Evolutionary conservation across 2,797 vertebrate genomes (phyloP).

Genomic region (Otus scops): DNA sequence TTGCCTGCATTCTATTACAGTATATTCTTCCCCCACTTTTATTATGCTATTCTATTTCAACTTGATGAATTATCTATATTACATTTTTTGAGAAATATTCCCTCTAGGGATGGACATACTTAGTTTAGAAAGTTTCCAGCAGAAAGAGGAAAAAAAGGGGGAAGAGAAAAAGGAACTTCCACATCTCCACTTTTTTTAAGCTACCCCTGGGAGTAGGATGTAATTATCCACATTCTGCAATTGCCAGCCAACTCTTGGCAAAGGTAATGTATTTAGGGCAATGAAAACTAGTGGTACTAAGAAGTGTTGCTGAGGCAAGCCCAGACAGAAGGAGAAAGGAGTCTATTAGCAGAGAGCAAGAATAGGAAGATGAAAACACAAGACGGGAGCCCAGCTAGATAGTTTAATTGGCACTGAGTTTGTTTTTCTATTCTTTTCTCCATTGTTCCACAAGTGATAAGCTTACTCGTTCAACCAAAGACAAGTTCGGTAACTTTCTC

Average conservation of each 20-base stretch:
- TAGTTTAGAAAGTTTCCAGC: conserved; percentile 17
- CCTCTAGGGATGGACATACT: background rate
- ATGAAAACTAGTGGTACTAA: background rate
- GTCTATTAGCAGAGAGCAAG: background rate
- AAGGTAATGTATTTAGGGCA: background rate
- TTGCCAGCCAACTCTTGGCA: background rate
- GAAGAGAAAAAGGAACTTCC: background rate
- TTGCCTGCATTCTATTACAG: conserved; percentile 28
- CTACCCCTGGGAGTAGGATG: background rate
- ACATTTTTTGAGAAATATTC: conserved; percentile 31
- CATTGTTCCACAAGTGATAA: background rate
- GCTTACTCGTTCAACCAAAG: background rate
- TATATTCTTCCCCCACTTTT: conserved; percentile 9
- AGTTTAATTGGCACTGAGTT: background rate
- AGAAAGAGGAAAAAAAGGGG: background rate
- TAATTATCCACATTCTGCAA: background rate
- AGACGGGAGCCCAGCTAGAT: background rate
- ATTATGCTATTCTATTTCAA: conserved; percentile 55
- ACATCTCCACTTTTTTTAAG: background rate
- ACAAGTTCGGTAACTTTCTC: background rate
- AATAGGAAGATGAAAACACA: background rate
- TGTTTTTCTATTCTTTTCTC: background rate
- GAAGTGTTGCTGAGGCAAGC: background rate
- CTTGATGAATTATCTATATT: conserved; percentile 56
- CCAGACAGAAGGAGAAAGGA: background rate